Percentiles rank a stretch among this genome's conserved stretches.
phyloP scores from a whole-genome alignment of 2,113 vertebrate genomes.

The Conger conger region DNA sequence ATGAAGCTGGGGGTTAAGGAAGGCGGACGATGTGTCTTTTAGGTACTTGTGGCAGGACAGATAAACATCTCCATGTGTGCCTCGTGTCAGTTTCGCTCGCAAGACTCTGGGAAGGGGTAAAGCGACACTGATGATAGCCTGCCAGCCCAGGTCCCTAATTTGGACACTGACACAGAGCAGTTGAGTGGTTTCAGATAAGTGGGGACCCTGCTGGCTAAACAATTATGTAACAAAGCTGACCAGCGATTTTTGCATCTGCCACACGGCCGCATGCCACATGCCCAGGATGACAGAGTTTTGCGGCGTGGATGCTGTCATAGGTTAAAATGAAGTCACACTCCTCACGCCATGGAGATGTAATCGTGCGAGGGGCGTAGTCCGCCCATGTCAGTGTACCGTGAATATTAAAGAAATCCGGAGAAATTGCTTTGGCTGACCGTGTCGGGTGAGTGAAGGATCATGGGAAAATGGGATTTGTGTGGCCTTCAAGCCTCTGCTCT shows the following conservation, averaged over 20 bases:
- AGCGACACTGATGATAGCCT: conserved; percentile 57
- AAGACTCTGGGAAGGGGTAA: conserved; percentile 40
- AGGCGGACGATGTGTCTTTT: neutral
- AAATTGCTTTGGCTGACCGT: conserved; percentile 50
- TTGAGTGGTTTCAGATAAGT: conserved; percentile 49
- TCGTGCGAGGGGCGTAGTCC: conserved; percentile 45
- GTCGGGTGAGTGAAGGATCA: conserved; percentile 34
- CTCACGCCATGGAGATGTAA: conserved; percentile 42
- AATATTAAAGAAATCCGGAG: conserved; percentile 32
- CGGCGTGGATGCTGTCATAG: conserved; percentile 26
- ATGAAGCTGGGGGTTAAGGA: neutral
- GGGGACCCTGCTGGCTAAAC: conserved; percentile 51
- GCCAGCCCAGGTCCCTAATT: conserved; percentile 53
- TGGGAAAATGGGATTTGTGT: neutral
- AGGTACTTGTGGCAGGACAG: neutral
- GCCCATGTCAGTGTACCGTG: conserved; percentile 52
- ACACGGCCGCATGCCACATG: conserved; percentile 45
- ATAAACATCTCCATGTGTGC: neutral
- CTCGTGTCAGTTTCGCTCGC: conserved; percentile 24
- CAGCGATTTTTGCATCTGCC: conserved; percentile 53
- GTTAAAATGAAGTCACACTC: conserved; percentile 53
- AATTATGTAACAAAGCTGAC: conserved; percentile 62
- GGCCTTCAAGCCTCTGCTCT: neutral
- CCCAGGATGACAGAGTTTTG: conserved; percentile 35
- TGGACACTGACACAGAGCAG: conserved; percentile 53